Conservation (phyloP, 1,140 invertebrate genomes). For the Cheumatopsyche charites region DNA sequence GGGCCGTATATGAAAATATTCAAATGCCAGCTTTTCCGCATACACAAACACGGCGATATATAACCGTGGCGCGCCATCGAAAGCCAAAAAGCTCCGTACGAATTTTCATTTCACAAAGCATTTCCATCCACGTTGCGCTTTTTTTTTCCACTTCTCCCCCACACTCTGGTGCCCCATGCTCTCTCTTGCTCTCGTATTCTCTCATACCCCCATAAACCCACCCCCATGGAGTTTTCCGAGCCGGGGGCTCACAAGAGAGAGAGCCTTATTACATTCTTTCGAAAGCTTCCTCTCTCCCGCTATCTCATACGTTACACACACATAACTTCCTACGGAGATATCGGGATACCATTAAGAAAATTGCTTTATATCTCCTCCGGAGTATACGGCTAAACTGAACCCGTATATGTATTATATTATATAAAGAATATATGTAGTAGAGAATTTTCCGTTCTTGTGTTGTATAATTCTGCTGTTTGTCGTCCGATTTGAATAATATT, state of each 20-base stretch:
- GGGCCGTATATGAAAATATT: conserved; percentile 5
- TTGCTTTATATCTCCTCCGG: conserved; percentile 49
- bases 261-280: conserved; percentile 38
- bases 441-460: background rate
- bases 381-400: conserved; percentile 44
- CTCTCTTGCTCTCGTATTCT: background rate
- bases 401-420: conserved; percentile 16
- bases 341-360: conserved; percentile 50
- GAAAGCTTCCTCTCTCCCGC: conserved; percentile 39
- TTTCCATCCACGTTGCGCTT: conserved; percentile 32
- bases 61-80: background rate
- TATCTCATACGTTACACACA: conserved; percentile 38
- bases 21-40: conserved; percentile 7
- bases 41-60: background rate
- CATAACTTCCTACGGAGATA: conserved; percentile 48
- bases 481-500: too few species aligned
- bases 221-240: conserved; percentile 18
- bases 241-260: conserved; percentile 32
- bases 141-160: conserved; percentile 1
- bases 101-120: conserved; percentile 41
- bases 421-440: background rate
- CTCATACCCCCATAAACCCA: background rate
- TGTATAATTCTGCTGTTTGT: too few species aligned
- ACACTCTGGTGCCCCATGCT: background rate
- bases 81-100: conserved; percentile 23